phyloP scores from a whole-genome alignment of 2,888 invertebrate species.

The Conops quadrifasciatus region DNA sequence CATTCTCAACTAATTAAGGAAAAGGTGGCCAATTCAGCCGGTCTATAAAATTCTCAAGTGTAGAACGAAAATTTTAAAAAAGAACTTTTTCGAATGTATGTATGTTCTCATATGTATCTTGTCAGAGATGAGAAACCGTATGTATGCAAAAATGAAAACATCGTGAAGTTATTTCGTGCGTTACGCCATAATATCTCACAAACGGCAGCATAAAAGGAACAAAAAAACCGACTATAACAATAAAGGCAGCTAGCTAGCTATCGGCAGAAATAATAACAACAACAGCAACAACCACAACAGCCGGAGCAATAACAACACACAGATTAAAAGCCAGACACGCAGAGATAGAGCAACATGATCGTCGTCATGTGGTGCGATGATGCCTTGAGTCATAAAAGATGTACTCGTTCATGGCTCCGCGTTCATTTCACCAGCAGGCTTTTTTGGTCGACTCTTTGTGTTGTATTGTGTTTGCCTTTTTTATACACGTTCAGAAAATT shows the following conservation, averaged over 20 bases:
- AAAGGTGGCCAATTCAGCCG: neutral
- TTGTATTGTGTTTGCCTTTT: neutral
- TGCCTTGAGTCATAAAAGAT: constrained; percentile 31
- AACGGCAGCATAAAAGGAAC: neutral
- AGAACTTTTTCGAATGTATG: neutral
- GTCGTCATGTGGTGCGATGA: constrained; percentile 25
- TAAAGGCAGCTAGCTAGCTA: neutral
- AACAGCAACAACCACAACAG: neutral
- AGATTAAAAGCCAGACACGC: constrained; percentile 7
- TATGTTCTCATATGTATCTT: neutral
- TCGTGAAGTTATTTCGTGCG: constrained; percentile 31
- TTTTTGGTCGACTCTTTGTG: neutral
- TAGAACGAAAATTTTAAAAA: neutral
- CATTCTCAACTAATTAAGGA: constrained; percentile 21
- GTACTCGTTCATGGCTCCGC: neutral
- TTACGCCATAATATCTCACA: constrained; percentile 27
- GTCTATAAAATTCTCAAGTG: constrained; percentile 11
- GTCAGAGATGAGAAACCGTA: constrained; percentile 20
- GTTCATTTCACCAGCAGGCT: neutral
- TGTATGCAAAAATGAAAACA: constrained; percentile 27
- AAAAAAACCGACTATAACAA: neutral
- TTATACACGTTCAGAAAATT: neutral
- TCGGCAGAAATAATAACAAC: neutral
- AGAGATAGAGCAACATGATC: constrained; percentile 12
- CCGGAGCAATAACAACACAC: neutral